Percentiles rank a stretch among this genome's conserved stretches.
Evolutionary conservation across 2,113 vertebrate species (phyloP).

Genomic region (Dendropsophus ebraccatus): DNA sequence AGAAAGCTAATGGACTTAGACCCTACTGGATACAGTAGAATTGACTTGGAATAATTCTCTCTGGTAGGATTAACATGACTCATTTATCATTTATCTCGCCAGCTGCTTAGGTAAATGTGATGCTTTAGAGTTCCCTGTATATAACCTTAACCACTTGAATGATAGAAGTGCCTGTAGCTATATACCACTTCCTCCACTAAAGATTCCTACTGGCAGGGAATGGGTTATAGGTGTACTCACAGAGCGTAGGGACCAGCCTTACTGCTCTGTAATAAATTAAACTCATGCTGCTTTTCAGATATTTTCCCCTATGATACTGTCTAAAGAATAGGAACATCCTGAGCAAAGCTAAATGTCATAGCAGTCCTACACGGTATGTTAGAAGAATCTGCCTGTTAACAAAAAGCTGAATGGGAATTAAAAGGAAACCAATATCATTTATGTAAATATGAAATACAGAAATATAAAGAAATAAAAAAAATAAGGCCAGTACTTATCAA

Average conservation of each 20-base stretch:
- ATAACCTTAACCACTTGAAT: conserved; percentile 41
- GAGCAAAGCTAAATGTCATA: not conserved
- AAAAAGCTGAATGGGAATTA: not conserved
- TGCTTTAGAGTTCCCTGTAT: conserved; percentile 42
- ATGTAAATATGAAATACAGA: not conserved
- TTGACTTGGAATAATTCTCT: conserved; percentile 53
- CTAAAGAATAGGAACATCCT: conserved; percentile 10
- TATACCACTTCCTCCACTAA: not conserved
- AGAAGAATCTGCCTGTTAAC: not conserved
- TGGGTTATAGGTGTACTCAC: conserved; percentile 4
- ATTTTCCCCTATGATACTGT: not conserved
- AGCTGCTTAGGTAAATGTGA: conserved; percentile 39
- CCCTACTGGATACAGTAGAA: conserved; percentile 17
- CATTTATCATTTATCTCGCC: conserved; percentile 59
- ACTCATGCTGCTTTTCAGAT: conserved; percentile 35
- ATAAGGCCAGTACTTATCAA: not conserved
- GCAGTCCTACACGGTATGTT: not conserved
- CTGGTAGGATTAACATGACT: conserved; percentile 60
- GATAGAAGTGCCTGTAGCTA: conserved; percentile 19
- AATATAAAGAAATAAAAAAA: too few relatives aligned
- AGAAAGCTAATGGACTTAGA: conserved; percentile 49
- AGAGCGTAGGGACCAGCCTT: conserved; percentile 30
- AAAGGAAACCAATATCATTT: not conserved
- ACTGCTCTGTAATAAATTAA: conserved; percentile 40
- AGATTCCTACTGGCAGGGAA: not conserved